Evolutionary conservation across 2,797 vertebrate species (phyloP), one percentile per base, ranked within the genome.

Genomic region (Malurus splendens): DNA sequence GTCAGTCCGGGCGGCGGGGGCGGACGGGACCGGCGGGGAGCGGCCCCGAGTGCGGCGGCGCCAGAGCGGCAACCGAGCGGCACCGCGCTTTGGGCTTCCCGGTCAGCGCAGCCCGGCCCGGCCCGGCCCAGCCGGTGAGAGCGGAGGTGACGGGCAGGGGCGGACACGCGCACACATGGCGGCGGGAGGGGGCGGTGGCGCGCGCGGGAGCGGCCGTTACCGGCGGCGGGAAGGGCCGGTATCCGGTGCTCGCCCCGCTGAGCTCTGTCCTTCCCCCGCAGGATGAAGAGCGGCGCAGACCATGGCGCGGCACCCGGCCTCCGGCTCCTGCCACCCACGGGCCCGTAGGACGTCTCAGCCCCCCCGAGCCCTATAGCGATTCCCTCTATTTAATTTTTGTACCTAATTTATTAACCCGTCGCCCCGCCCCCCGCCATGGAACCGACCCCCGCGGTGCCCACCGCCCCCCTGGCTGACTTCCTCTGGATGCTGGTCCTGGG

Each of bases 401-500:
- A 28, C 24, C 54, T 90, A 86, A 90, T 77, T 94, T 94, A 89
- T 92, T 89, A n/a, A n/a, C 11, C 14, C 16, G 13, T 30, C 13
- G 1, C 44, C 36, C 77, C 6, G 3, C n/a, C 4, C 4, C 6
- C 18, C 8, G 13, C 42, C 47, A 78, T 93, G 89, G 93, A 93
- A 2, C n/a, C 82, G 11, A 57, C 86, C 13, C 54, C 82, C 2
- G 0, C 39, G 0, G 16, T 57, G 28, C 33, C 33, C 13, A 67
- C 73, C 1, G 73, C 28, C 74, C 92, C 94, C 13, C 76, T 97
- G 97, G 94, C 89, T 12, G 65, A 14, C 17, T 97, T 96, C 92
- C 89, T 98, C 61, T 99, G 98, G 99, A 95, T 99, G 96, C 90
- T 99, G 61, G 65, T 98, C 30, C 13, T 99, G 57, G 99, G 99